These are phyloP conservation scores for Thaleichthys pacificus DNA, from an alignment of 2,797 vertebrate species.

Conservation along the genomic window DNA sequence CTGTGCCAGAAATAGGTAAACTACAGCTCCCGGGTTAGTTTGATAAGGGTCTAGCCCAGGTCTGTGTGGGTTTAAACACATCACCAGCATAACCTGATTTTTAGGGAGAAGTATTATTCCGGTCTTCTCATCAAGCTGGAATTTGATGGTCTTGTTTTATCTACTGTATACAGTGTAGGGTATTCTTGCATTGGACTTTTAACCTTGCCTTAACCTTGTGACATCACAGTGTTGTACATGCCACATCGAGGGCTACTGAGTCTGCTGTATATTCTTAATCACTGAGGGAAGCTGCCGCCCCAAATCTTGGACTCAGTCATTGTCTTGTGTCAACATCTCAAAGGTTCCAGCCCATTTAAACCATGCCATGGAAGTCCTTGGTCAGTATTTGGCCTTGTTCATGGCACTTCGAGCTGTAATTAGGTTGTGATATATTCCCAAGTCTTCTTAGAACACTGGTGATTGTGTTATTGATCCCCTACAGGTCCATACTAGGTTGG, in stretches of 20 bases:
- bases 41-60: neutral
- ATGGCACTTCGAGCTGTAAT: neutral
- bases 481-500: neutral
- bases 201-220: neutral
- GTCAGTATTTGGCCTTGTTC: neutral
- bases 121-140: neutral
- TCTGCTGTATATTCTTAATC: neutral
- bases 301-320: neutral
- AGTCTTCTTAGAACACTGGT: neutral
- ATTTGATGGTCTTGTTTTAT: neutral
- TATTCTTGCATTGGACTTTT: neutral
- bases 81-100: neutral
- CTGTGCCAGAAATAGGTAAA: neutral
- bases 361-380: neutral
- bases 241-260: neutral
- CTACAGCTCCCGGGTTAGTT: no score
- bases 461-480: neutral
- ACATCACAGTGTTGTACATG: neutral
- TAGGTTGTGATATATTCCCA: neutral
- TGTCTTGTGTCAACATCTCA: neutral
- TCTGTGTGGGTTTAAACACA: neutral
- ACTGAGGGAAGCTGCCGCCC: neutral
- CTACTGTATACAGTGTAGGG: neutral
- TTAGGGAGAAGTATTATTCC: neutral
- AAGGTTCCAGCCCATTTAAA: neutral